These are phyloP conservation scores for Fregetta grallaria DNA, from an alignment of 2,113 vertebrate genomes.

Conservation along the genomic window DNA sequence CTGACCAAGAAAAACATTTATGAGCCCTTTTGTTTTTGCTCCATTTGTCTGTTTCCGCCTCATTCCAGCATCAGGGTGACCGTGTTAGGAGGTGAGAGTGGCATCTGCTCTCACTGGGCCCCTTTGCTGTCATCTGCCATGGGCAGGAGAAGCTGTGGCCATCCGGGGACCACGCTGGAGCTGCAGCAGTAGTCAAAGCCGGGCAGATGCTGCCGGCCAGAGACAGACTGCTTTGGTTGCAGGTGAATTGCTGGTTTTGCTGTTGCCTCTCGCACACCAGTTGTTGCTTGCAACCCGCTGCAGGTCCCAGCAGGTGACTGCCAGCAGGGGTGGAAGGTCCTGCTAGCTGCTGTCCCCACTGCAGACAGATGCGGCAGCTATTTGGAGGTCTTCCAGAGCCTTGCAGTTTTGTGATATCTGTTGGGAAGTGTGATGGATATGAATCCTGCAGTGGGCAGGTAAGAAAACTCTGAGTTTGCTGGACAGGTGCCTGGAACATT, in stretches of 20 bases:
- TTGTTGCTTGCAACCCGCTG: background rate
- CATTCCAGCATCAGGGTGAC: background rate
- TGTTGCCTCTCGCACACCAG: fast-evolving
- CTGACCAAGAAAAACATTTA: constrained; percentile 9
- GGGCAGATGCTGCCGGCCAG: background rate
- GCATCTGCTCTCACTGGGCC: background rate
- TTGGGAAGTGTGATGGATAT: background rate
- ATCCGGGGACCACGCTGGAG: fast-evolving
- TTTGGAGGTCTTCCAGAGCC: background rate
- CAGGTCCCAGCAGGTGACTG: background rate
- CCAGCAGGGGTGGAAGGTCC: background rate
- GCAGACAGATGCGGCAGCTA: background rate
- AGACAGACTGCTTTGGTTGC: too few relatives aligned
- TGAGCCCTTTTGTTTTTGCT: background rate
- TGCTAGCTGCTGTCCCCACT: background rate
- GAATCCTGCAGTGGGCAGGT: background rate
- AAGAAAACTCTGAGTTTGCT: background rate
- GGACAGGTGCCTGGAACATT: constrained; percentile 48
- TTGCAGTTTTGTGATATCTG: background rate
- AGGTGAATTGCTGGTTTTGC: background rate
- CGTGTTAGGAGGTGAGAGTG: background rate
- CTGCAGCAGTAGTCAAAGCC: background rate
- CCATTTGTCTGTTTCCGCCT: background rate
- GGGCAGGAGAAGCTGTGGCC: fast-evolving
- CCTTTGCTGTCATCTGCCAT: background rate